These are phyloP conservation scores for Myopa testacea DNA, from an alignment of 2,888 invertebrate genomes.

Conservation along the genomic window DNA sequence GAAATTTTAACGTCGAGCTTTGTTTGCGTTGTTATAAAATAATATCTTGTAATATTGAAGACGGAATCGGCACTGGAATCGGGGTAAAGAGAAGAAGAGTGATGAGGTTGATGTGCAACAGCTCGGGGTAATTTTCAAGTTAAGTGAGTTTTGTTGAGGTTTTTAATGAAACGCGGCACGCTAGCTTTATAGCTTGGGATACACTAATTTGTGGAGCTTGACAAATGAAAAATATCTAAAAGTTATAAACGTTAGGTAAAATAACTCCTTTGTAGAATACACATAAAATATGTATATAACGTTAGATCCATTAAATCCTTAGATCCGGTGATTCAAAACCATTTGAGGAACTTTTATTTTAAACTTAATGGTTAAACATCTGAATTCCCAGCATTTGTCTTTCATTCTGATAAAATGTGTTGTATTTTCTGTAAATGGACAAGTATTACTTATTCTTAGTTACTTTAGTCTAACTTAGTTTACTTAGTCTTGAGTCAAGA, in stretches of 20 bases:
- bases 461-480: too few species aligned
- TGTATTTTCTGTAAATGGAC: too few species aligned
- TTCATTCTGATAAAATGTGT: too few species aligned
- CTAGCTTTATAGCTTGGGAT: slow-evolving; percentile 46
- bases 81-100: background rate
- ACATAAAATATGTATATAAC: too few species aligned
- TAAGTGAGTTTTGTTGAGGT: slow-evolving; percentile 41
- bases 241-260: background rate
- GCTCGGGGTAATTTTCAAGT: slow-evolving; percentile 64
- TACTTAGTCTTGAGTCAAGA: too few species aligned
- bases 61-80: background rate
- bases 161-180: slow-evolving; percentile 22
- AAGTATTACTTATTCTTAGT: too few species aligned
- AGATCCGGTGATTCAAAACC: too few species aligned
- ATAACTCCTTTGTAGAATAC: background rate
- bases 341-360: too few species aligned
- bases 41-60: slow-evolving; percentile 42
- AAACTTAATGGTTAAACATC: too few species aligned
- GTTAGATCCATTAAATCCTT: too few species aligned
- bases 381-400: too few species aligned
- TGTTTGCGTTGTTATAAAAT: slow-evolving; percentile 40
- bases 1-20: slow-evolving; percentile 55
- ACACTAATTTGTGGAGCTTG: slow-evolving; percentile 52
- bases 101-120: slow-evolving; percentile 57
- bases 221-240: slow-evolving; percentile 7